These are phyloP conservation scores for Hipparchia sbordonii DNA, from an alignment of 2,888 invertebrate genomes.

Conservation along the genomic window DNA sequence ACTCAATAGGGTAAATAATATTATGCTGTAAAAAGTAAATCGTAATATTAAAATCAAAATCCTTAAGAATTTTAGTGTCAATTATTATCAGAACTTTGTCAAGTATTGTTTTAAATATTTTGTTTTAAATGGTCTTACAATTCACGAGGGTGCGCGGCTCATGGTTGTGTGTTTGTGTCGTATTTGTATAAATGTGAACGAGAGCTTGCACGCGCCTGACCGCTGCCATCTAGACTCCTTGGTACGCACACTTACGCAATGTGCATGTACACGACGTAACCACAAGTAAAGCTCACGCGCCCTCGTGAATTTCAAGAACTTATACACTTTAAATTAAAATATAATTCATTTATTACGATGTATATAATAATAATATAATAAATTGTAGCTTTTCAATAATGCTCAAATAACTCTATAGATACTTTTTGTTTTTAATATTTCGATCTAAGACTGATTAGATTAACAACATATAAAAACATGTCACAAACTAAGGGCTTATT, in stretches of 20 bases:
- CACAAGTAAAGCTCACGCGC: no score
- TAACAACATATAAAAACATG: constrained; percentile 51
- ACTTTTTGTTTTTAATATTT: constrained; percentile 50
- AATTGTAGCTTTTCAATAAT: constrained; percentile 33
- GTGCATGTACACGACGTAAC: no score
- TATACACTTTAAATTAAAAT: background rate
- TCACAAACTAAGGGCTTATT: constrained; percentile 8
- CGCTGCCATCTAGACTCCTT: no score
- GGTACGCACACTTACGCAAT: no score
- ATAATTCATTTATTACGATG: background rate
- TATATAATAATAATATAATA: background rate
- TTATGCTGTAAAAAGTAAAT: background rate
- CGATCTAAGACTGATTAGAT: constrained; percentile 80
- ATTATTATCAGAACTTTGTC: background rate
- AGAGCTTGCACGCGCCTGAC: no score
- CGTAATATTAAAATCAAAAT: background rate
- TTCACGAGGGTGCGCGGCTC: no score
- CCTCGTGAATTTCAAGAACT: no score
- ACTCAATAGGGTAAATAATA: background rate
- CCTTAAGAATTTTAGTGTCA: constrained; percentile 7
- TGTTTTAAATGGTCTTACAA: background rate
- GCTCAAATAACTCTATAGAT: constrained; percentile 37
- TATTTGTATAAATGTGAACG: no score
- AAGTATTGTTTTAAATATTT: background rate
- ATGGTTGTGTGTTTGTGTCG: no score